Percentiles rank a stretch among this genome's conserved stretches.
phyloP scores from a whole-genome alignment of 2,888 invertebrate species.

The Blastobasis lacticolella region DNA sequence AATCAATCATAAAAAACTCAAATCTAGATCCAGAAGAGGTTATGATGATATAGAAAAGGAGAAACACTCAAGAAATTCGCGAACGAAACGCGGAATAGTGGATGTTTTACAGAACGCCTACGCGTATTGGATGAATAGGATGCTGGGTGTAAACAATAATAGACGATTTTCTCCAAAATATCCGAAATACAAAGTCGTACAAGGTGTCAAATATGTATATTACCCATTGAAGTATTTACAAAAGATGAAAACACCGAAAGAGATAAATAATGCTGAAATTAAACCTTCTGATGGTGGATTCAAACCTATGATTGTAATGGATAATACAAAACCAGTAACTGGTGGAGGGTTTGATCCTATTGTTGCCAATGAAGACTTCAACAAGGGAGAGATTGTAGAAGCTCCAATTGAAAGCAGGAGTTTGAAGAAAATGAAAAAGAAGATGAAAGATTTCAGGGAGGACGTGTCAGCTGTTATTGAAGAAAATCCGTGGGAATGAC shows the following conservation, averaged over 20 bases:
- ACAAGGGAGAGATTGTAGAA: slow-evolving; percentile 60
- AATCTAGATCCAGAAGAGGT: too few relatives aligned
- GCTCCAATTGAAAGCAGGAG: slow-evolving; percentile 43
- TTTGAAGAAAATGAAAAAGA: slow-evolving; percentile 44
- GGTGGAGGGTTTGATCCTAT: slow-evolving; percentile 17
- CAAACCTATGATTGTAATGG: slow-evolving; percentile 14
- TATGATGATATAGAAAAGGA: too few relatives aligned
- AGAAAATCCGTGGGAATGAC: slow-evolving; percentile 68
- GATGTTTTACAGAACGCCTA: slow-evolving; percentile 52
- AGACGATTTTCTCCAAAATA: slow-evolving; percentile 29
- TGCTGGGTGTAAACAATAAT: slow-evolving; percentile 35
- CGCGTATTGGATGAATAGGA: slow-evolving; percentile 45
- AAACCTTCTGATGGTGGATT: slow-evolving; percentile 26
- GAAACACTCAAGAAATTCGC: slow-evolving; percentile 13
- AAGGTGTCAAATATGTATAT: slow-evolving; percentile 54
- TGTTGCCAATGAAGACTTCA: slow-evolving; percentile 49
- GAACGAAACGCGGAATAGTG: slow-evolving; percentile 45
- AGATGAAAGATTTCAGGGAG: slow-evolving; percentile 47
- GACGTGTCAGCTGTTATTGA: slow-evolving; percentile 50
- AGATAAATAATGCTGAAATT: slow-evolving; percentile 20
- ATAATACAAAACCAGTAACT: background rate
- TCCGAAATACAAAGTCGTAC: slow-evolving; percentile 47
- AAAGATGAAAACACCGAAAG: slow-evolving; percentile 38
- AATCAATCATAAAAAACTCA: too few relatives aligned
- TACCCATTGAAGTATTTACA: slow-evolving; percentile 36